Percentiles rank a stretch among this genome's conserved stretches.
Evolutionary conservation across 2,888 invertebrate genomes (phyloP).

Genomic region (Drosophila anceps): DNA sequence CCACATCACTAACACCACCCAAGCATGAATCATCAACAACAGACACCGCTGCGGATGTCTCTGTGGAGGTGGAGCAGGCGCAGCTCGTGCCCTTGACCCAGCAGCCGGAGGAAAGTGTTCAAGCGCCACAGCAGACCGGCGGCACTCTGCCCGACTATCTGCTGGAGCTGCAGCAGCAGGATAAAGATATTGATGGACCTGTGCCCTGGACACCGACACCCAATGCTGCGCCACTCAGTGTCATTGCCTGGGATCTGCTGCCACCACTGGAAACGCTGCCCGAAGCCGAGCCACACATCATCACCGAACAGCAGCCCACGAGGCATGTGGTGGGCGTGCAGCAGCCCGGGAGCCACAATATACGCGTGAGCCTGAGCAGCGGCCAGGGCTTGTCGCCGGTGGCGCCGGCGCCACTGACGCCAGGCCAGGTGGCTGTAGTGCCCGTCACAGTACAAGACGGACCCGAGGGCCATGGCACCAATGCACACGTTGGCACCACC

Average conservation of each 20-base stretch:
- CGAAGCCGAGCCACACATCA: slow-evolving; percentile 58
- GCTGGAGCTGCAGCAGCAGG: slow-evolving; percentile 75
- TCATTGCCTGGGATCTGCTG: slow-evolving; percentile 84
- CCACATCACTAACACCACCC: slow-evolving; percentile 75
- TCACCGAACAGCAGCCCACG: slow-evolving; percentile 65
- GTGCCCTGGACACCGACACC: slow-evolving; percentile 74
- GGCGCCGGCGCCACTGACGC: slow-evolving; percentile 37
- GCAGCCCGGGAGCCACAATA: slow-evolving; percentile 65
- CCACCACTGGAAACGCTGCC: slow-evolving; percentile 61
- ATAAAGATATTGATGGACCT: slow-evolving; percentile 77
- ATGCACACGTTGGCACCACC: slow-evolving; percentile 67
- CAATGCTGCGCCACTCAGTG: slow-evolving; percentile 63
- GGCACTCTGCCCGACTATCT: slow-evolving; percentile 75
- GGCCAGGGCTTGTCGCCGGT: slow-evolving; percentile 50
- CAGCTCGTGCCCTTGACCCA: slow-evolving; percentile 58
- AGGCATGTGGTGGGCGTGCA: slow-evolving; percentile 59
- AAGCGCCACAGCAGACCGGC: slow-evolving; percentile 31
- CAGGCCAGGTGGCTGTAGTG: slow-evolving; percentile 55
- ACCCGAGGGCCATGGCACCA: slow-evolving; percentile 66
- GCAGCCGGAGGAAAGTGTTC: slow-evolving; percentile 44
- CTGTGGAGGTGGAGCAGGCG: slow-evolving; percentile 80
- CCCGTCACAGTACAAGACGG: slow-evolving; percentile 43
- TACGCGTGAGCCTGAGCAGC: slow-evolving; percentile 62
- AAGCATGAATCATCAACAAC: slow-evolving; percentile 57
- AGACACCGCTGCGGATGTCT: slow-evolving; percentile 50